Percentiles rank a stretch among this genome's conserved stretches.
Conservation (phyloP, 2,113 vertebrate genomes). For the Ammodytes marinus region DNA sequence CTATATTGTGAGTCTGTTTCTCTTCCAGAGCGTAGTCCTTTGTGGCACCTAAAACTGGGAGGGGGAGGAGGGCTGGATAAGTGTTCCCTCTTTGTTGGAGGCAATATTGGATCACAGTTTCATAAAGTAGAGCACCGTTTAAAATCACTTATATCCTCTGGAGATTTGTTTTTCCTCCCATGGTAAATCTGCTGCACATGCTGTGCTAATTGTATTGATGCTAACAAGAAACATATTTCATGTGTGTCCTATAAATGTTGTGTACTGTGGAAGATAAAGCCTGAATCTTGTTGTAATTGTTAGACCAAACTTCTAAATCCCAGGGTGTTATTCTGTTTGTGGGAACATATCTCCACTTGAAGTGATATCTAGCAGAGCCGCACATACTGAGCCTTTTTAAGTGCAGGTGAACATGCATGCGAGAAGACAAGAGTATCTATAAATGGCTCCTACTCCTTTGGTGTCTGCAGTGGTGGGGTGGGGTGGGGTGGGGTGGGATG, state of each 20-base stretch:
- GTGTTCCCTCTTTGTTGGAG: conserved; percentile 69
- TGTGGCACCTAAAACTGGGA: conserved; percentile 71
- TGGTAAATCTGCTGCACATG: conserved; percentile 52
- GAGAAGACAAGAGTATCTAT: conserved; percentile 55
- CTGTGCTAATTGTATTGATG: conserved; percentile 52
- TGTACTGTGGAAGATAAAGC: conserved; percentile 27
- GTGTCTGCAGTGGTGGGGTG: conserved; percentile 52
- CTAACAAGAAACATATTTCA: conserved; percentile 42
- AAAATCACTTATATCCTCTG: conserved; percentile 68
- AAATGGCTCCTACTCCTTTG: conserved; percentile 65
- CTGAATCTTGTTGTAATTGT: conserved; percentile 19
- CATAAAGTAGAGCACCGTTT: conserved; percentile 77
- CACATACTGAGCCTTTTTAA: conserved; percentile 35
- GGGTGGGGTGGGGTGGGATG: neutral
- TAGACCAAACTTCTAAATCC: conserved; percentile 27
- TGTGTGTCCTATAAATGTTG: conserved; percentile 54
- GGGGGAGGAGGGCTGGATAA: conserved; percentile 29
- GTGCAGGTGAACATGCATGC: conserved; percentile 39
- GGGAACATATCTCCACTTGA: neutral
- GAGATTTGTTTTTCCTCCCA: conserved; percentile 67
- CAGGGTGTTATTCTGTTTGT: conserved; percentile 9
- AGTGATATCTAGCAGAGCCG: conserved; percentile 15
- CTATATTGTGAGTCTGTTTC: conserved; percentile 79
- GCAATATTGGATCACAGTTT: conserved; percentile 66
- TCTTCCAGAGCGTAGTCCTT: conserved; percentile 69